Evolutionary conservation across 35 echinoderm and acorn worm genomes (phyloP).

Genomic region (Diadema setosum): DNA sequence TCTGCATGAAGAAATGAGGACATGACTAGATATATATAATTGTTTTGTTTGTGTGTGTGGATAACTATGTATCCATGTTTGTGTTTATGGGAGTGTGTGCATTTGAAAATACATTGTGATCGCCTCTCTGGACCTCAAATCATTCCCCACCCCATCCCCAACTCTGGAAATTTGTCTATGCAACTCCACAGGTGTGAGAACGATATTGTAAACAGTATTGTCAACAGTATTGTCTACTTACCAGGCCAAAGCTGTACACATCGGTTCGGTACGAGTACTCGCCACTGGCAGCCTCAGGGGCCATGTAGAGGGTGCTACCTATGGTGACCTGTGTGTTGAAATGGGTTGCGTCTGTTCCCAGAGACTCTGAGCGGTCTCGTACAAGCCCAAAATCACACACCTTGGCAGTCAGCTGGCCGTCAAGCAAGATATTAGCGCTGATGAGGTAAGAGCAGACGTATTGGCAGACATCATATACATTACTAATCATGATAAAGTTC

Average conservation of each 20-base stretch:
- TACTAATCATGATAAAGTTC: not conserved
- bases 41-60: too few relatives aligned
- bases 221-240: not conserved
- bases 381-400: slow-evolving; percentile 1
- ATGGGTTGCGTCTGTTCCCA: not conserved
- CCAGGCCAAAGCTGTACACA: not conserved
- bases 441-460: not conserved
- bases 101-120: too few relatives aligned
- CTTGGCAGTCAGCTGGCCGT: not conserved
- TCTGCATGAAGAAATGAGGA: too few relatives aligned
- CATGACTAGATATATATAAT: too few relatives aligned
- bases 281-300: not conserved
- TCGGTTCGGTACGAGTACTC: not conserved
- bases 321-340: not conserved
- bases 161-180: too few relatives aligned
- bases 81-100: too few relatives aligned
- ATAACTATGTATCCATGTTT: too few relatives aligned
- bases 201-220: too few relatives aligned
- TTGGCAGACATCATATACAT: not conserved
- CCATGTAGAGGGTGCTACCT: not conserved
- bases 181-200: too few relatives aligned
- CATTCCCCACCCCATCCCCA: too few relatives aligned
- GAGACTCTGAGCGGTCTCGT: not conserved
- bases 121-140: too few relatives aligned
- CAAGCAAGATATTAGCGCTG: slow-evolving; percentile 1